These are phyloP conservation scores for Girardinus metallicus DNA, from an alignment of 2,797 vertebrate species.

Conservation along the genomic window DNA sequence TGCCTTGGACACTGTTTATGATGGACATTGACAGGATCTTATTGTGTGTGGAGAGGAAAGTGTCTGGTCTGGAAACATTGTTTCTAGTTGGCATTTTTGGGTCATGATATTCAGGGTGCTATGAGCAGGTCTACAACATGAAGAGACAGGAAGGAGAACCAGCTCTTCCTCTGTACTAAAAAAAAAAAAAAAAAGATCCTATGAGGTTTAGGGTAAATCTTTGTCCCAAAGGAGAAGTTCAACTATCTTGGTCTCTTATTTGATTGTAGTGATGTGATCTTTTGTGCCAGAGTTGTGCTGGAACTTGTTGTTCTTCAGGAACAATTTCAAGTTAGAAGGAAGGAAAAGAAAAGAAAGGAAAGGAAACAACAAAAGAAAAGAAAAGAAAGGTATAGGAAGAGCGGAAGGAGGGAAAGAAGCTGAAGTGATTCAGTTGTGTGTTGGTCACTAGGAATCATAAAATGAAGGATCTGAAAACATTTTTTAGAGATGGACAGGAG, in stretches of 20 bases:
- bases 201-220: background rate
- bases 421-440: background rate
- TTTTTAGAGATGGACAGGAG: background rate
- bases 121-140: background rate
- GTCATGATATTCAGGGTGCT: background rate
- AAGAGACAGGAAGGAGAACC: background rate
- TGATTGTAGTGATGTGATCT: background rate
- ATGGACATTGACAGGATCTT: background rate
- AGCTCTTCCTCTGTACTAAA: background rate
- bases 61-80: background rate
- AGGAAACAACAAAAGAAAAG: no score
- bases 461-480: background rate
- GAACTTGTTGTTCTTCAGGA: background rate
- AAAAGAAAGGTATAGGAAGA: no score
- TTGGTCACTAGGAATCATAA: background rate
- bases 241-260: background rate
- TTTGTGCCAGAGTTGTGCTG: background rate
- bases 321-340: background rate
- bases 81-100: background rate
- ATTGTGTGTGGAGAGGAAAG: background rate
- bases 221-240: background rate
- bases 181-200: background rate
- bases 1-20: background rate
- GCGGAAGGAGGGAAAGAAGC: background rate
- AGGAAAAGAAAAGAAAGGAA: no score